Percentiles rank a stretch among this genome's conserved stretches.
phyloP scores from a whole-genome alignment of 2,797 vertebrate genomes.

The Acanthurus lineatus region DNA sequence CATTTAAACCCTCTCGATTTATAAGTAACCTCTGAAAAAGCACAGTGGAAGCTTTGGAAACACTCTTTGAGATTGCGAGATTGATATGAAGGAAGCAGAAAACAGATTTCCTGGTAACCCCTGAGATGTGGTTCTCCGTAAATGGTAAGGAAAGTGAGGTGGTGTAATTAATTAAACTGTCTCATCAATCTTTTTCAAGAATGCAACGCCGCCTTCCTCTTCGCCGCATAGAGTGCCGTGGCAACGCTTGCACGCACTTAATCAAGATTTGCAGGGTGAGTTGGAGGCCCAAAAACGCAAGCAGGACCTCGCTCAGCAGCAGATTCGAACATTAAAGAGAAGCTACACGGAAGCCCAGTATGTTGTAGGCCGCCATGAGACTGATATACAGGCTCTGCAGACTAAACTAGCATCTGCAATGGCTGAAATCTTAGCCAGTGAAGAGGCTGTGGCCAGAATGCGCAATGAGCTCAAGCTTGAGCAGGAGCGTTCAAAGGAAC shows the following conservation, averaged over 20 bases:
- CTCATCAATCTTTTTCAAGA: conserved; percentile 98
- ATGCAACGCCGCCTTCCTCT: conserved; percentile 88
- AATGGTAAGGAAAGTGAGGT: conserved; percentile 73
- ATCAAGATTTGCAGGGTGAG: conserved; percentile 93
- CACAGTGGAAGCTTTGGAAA: conserved; percentile 81
- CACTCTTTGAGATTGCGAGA: neutral
- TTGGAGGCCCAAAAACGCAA: conserved; percentile 92
- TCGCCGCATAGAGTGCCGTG: conserved; percentile 89
- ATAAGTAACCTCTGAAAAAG: conserved; percentile 81
- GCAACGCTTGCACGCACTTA: conserved; percentile 94
- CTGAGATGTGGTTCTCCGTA: conserved; percentile 95
- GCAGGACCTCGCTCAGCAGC: conserved; percentile 92
- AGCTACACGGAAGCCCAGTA: conserved; percentile 95
- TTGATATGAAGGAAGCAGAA: conserved; percentile 33
- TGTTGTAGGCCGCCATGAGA: conserved; percentile 90
- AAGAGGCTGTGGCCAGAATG: conserved; percentile 92
- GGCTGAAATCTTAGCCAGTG: conserved; percentile 91
- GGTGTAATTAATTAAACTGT: conserved; percentile 93
- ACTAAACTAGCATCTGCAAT: conserved; percentile 90
- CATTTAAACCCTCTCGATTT: conserved; percentile 18
- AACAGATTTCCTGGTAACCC: conserved; percentile 75
- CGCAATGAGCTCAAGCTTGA: conserved; percentile 92
- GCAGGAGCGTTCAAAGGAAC: conserved; percentile 90
- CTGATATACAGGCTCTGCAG: conserved; percentile 92
- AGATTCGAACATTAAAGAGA: conserved; percentile 91